Conservation (phyloP, 2,113 vertebrate genomes). For the Passer domesticus region DNA sequence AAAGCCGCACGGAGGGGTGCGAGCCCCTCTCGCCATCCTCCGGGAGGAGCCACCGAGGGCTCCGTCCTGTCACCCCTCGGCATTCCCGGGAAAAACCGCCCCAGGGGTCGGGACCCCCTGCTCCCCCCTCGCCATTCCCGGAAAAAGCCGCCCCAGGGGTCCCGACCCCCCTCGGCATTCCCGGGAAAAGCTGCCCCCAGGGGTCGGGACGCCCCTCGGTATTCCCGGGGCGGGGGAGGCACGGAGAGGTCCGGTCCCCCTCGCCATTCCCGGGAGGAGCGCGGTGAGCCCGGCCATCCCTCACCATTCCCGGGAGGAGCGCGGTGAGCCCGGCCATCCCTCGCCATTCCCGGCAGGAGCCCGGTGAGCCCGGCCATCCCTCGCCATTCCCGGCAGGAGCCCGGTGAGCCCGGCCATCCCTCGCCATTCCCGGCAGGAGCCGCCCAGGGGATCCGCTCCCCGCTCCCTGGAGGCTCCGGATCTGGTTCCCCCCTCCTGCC, state of each 20-base stretch:
- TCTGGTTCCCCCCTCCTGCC: rapidly evolving
- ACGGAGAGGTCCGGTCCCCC: too few species aligned
- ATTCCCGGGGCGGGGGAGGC: too few species aligned
- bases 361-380: too few species aligned
- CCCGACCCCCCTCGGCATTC: too few species aligned
- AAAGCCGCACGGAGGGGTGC: background rate
- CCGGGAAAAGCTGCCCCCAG: too few species aligned
- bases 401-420: rapidly evolving
- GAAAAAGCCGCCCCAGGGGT: too few species aligned
- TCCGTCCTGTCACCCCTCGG: background rate
- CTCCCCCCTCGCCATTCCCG: background rate
- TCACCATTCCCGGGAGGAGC: background rate
- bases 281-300: too few species aligned
- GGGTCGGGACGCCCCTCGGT: too few species aligned
- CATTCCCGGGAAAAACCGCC: rapidly evolving
- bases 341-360: background rate
- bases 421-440: background rate
- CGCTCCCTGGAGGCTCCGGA: background rate
- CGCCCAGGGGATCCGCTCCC: rapidly evolving
- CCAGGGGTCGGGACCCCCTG: too few species aligned
- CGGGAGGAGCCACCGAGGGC: background rate
- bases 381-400: background rate
- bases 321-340: rapidly evolving
- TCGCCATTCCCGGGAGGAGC: too few species aligned
- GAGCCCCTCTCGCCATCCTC: background rate